Evolutionary conservation across 2,888 invertebrate genomes (phyloP).

Genomic region (Apoda limacodes): DNA sequence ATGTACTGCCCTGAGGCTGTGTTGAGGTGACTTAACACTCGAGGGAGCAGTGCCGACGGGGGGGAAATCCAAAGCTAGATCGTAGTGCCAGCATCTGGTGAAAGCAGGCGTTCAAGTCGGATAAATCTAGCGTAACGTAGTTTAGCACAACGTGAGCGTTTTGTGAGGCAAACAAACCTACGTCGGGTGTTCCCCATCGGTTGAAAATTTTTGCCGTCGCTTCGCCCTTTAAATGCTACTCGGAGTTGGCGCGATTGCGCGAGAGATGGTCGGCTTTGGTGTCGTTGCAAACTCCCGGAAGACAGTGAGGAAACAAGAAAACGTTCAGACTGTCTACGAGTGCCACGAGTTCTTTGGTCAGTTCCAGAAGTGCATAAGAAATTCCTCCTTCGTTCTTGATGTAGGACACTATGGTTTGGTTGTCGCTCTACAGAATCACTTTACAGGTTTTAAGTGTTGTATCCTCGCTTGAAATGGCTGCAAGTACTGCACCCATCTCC

Average conservation of each 20-base stretch:
- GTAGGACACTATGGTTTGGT: slow-evolving; percentile 20
- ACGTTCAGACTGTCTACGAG: slow-evolving; percentile 13
- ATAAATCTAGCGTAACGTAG: too few species aligned
- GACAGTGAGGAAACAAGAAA: slow-evolving; percentile 11
- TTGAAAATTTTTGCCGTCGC: slow-evolving; percentile 15
- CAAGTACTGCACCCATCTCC: slow-evolving; percentile 17
- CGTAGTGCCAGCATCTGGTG: slow-evolving; percentile 14
- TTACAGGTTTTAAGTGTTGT: slow-evolving; percentile 3
- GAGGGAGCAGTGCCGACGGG: slow-evolving; percentile 12
- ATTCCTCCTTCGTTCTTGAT: slow-evolving; percentile 23
- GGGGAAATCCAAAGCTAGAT: slow-evolving; percentile 16
- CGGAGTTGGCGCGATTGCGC: slow-evolving; percentile 8
- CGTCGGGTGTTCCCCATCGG: slow-evolving; percentile 17
- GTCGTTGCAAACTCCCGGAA: slow-evolving; percentile 22
- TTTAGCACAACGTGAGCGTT: slow-evolving; percentile 16
- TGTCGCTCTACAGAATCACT: slow-evolving; percentile 20
- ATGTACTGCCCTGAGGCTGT: slow-evolving; percentile 7
- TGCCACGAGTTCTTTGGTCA: slow-evolving; percentile 12
- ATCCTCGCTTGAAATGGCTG: slow-evolving; percentile 6
- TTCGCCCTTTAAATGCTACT: slow-evolving; percentile 17
- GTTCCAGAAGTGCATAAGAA: slow-evolving; percentile 12
- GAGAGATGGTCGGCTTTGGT: slow-evolving; percentile 18
- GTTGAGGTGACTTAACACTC: slow-evolving; percentile 12
- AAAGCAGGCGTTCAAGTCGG: slow-evolving; percentile 17
- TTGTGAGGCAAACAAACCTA: slow-evolving; percentile 21